Evolutionary conservation across 2,888 invertebrate species (phyloP).

Genomic region (Rhopalosiphum nymphaeae): DNA sequence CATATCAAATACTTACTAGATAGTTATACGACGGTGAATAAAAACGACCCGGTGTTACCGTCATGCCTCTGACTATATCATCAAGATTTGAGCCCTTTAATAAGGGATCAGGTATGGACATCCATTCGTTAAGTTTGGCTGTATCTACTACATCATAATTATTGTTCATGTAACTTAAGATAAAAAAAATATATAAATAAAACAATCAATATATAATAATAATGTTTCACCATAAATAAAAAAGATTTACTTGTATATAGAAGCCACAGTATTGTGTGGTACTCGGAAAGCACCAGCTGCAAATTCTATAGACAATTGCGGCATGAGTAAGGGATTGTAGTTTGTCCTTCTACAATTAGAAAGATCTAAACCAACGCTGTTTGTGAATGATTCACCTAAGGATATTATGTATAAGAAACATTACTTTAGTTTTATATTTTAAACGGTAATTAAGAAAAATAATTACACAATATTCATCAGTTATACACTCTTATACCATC

Average conservation of each 20-base stretch:
- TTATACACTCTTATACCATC: background rate
- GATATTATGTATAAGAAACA: background rate
- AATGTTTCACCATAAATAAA: background rate
- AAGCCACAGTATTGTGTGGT: constrained; percentile 24
- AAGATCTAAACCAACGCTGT: background rate
- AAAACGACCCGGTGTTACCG: background rate
- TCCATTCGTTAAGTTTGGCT: constrained; percentile 21
- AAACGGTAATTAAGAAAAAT: background rate
- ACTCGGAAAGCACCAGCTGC: constrained; percentile 17
- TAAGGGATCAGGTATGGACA: constrained; percentile 12
- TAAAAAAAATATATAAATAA: background rate
- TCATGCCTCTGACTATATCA: constrained; percentile 29
- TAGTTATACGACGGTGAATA: background rate
- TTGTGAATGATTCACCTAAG: constrained; percentile 2
- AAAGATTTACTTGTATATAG: background rate
- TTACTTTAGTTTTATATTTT: background rate
- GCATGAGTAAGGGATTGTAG: background rate
- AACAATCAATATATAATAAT: background rate
- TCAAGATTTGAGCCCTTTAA: background rate
- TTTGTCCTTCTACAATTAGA: background rate
- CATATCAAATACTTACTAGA: background rate
- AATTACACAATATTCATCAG: no score
- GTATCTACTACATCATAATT: background rate
- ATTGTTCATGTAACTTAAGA: background rate
- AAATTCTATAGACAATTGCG: constrained; percentile 33